phyloP scores from a whole-genome alignment of 2,797 vertebrate species.

The Anguilla megastoma region DNA sequence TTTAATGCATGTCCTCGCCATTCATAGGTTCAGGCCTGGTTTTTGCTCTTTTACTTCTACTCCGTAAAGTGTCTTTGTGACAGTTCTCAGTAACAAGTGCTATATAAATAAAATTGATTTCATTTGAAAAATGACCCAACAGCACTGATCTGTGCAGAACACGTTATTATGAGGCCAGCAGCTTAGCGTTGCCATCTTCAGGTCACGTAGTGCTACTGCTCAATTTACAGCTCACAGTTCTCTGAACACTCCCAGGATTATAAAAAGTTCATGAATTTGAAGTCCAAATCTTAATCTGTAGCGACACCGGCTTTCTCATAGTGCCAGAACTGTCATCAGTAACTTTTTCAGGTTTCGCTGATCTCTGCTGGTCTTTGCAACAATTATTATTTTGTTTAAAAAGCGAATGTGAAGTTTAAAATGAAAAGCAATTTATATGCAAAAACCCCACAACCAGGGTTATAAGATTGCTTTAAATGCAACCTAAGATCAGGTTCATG shows the following conservation, averaged over 20 bases:
- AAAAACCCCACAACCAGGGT: too few species aligned
- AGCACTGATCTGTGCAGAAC: not conserved
- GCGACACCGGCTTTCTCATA: not conserved
- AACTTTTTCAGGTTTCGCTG: not conserved
- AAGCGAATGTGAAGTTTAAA: not conserved
- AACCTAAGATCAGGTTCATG: not conserved
- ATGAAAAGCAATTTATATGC: not conserved
- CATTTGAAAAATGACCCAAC: not conserved
- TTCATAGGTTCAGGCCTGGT: too few species aligned
- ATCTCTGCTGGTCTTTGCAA: not conserved
- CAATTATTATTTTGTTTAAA: not conserved
- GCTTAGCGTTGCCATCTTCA: not conserved
- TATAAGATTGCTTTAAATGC: too few species aligned
- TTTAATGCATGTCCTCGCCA: too few species aligned
- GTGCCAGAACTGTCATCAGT: not conserved
- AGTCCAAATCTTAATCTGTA: not conserved
- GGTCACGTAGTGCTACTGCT: not conserved
- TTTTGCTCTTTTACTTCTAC: too few species aligned
- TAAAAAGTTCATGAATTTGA: not conserved
- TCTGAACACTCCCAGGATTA: not conserved
- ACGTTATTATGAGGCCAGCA: not conserved
- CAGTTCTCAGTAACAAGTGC: not conserved
- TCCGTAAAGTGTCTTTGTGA: not conserved
- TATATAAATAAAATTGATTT: not conserved
- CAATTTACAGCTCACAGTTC: not conserved